phyloP scores from a whole-genome alignment of 2,797 vertebrate species.

The Cirrhinus molitorella region DNA sequence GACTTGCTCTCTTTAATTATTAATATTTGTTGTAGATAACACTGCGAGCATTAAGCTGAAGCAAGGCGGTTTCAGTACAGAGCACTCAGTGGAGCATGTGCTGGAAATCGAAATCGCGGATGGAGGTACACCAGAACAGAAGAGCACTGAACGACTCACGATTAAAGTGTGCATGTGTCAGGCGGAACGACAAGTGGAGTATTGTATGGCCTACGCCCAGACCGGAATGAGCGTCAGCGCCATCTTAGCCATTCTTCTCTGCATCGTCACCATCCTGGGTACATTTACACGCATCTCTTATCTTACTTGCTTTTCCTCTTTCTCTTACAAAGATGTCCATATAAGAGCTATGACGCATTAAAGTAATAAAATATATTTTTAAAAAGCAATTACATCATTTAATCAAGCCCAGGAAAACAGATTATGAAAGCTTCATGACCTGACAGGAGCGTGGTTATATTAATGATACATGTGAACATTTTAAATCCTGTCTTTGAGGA shows the following conservation, averaged over 20 bases:
- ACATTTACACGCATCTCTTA: neutral
- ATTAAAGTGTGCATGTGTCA: constrained; percentile 90
- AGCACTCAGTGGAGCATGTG: constrained; percentile 82
- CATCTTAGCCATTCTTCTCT: constrained; percentile 89
- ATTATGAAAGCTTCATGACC: constrained; percentile 24
- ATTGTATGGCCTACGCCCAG: constrained; percentile 77
- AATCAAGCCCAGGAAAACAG: constrained; percentile 6
- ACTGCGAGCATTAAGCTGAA: constrained; percentile 86
- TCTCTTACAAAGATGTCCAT: neutral
- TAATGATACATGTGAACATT: constrained; percentile 49
- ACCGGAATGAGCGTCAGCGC: constrained; percentile 85
- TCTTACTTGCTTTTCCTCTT: neutral
- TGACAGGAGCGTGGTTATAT: neutral
- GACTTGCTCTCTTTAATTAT: constrained; percentile 17
- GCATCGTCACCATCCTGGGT: constrained; percentile 91
- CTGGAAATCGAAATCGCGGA: constrained; percentile 88
- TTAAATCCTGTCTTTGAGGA: constrained; percentile 16
- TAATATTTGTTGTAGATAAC: constrained; percentile 80
- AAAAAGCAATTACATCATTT: neutral
- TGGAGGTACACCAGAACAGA: constrained; percentile 81
- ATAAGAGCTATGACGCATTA: too few species aligned
- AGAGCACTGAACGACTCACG: constrained; percentile 77
- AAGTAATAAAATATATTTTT: too few species aligned
- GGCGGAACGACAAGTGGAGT: constrained; percentile 71
- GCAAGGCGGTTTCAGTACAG: constrained; percentile 85